Evolutionary conservation across 2,113 vertebrate species (phyloP), one percentile per base, ranked within the genome.

Genomic region (Motacilla tschutschensis): DNA sequence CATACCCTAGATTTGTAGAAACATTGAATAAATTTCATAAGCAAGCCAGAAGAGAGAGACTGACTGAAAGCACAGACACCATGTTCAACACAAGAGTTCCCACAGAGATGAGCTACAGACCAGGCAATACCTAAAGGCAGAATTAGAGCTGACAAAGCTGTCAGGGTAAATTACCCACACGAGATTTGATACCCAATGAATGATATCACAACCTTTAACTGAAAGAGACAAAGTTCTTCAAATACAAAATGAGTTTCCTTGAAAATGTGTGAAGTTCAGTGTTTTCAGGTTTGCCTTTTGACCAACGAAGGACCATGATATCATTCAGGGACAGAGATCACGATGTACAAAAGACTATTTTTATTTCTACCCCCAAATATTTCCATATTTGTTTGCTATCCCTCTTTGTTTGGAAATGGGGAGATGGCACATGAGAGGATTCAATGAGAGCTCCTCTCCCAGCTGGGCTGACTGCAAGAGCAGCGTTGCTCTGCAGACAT

Each of bases 321-420:
- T 94, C 96, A 96, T 96, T 94, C 93, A 83, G 78, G 80, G 59
- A 59, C 76, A 73, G 69, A 96, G 40, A 94, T 25, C 41, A 85
- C 0, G 84, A 89, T 86, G 83, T 87, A 96, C 88, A 96, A 91
- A 87, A 95, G 87, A 83, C 80, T 85, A 11, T 24, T 76, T 72
- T 86, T 83, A 67, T 46, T 91, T 80, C 59, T 87, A 90, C 83
- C 90, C 91, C 87, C 90, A 93, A 94, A 93, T 89, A 93, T 83
- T 88, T 92, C 83, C 71, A 1, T 18, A 26, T 29, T 70, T 79
- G 55, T 77, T 35, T 48, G 36, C 70, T 69, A 57, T 22, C 55
- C 77, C 65, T 66, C 63, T 76, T 36, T 36, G 7, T 28, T 48
- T 38, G 77, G 64, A 62, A 82, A 36, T 1, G 38, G 47, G 73